phyloP scores from a whole-genome alignment of 2,888 invertebrate genomes.

The Pinctada fucata region DNA sequence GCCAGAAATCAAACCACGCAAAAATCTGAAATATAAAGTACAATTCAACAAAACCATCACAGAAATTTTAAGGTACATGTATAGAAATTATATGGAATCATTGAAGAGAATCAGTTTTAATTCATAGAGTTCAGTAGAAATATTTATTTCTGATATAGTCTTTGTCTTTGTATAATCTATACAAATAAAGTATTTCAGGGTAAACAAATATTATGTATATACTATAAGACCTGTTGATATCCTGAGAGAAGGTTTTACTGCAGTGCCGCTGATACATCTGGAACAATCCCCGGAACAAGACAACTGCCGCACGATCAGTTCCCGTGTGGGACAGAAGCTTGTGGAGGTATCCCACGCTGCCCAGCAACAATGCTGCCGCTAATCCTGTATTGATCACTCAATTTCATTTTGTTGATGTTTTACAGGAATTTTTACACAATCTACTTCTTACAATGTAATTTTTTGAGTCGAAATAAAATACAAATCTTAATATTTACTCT shows the following conservation, averaged over 20 bases:
- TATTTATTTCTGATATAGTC: too few species aligned
- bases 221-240: constrained; percentile 54
- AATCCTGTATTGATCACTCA: constrained; percentile 39
- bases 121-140: background rate
- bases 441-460: too few species aligned
- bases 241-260: constrained; percentile 50
- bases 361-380: constrained; percentile 55
- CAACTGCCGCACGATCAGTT: constrained; percentile 49
- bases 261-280: constrained; percentile 54
- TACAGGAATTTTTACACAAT: too few species aligned
- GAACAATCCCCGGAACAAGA: constrained; percentile 57
- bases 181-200: too few species aligned
- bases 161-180: too few species aligned
- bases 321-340: constrained; percentile 61
- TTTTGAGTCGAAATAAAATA: too few species aligned
- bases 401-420: too few species aligned
- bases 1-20: constrained; percentile 57
- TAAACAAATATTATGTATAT: too few species aligned
- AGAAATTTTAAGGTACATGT: background rate
- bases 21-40: constrained; percentile 48
- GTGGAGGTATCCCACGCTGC: constrained; percentile 57
- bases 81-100: background rate
- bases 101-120: constrained; percentile 1
- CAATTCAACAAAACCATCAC: background rate
- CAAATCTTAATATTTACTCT: too few species aligned